Percentiles rank a stretch among this genome's conserved stretches.
Conservation (phyloP, 2,888 invertebrate species). For the Minunthozetes semirufus region DNA sequence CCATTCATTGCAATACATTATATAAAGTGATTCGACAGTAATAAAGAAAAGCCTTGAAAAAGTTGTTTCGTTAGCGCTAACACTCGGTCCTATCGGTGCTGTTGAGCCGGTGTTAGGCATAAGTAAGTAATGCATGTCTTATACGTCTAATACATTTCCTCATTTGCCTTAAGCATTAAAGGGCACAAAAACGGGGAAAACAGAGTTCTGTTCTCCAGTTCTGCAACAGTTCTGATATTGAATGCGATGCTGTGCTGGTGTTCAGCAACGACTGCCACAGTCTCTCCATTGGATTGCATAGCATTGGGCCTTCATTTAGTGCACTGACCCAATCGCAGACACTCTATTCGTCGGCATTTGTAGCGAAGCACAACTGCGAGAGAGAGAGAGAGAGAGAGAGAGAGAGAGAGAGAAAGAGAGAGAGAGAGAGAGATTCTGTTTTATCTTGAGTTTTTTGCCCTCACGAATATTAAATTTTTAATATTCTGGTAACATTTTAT, state of each 20-base stretch:
- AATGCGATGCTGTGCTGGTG: neutral
- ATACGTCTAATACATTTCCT: slow-evolving; percentile 31
- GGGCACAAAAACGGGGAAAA: neutral
- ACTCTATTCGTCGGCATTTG: slow-evolving; percentile 25
- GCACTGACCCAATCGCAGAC: slow-evolving; percentile 21
- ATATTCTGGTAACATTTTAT: no score
- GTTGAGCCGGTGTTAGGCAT: slow-evolving; percentile 5
- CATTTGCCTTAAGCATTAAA: slow-evolving; percentile 25
- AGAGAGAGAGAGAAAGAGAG: neutral
- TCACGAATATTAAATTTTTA: no score
- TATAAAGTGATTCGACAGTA: slow-evolving; percentile 13
- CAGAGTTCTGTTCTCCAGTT: neutral
- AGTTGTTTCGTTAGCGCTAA: slow-evolving; percentile 16
- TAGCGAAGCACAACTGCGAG: neutral
- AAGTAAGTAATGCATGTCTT: slow-evolving; percentile 21
- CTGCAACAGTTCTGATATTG: neutral
- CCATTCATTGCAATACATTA: neutral
- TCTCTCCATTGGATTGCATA: neutral
- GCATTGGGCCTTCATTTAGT: slow-evolving; percentile 17
- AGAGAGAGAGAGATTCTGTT: no score
- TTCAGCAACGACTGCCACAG: neutral
- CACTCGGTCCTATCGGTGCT: slow-evolving; percentile 23
- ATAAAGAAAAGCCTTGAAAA: slow-evolving; percentile 32
- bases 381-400: neutral
- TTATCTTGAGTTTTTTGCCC: no score